phyloP scores from a whole-genome alignment of 1,140 invertebrate genomes.

The Psilanteris sp. region DNA sequence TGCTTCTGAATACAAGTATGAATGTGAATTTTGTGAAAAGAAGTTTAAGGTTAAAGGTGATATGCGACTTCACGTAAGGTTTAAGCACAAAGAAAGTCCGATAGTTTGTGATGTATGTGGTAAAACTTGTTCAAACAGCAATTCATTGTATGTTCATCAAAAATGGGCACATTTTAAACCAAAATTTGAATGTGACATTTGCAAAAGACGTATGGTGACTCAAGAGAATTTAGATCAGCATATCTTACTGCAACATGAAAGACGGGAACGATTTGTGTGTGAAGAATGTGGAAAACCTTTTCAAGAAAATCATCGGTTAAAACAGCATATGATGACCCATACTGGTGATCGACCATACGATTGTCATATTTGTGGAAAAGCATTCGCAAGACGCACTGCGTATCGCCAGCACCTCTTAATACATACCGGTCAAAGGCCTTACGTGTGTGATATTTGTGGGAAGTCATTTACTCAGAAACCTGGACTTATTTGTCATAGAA shows the following conservation, averaged over 20 bases:
- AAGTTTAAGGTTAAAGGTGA: slow-evolving; percentile 83
- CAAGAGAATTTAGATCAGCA: slow-evolving; percentile 79
- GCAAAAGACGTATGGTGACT: slow-evolving; percentile 77
- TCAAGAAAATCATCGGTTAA: slow-evolving; percentile 82
- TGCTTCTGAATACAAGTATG: slow-evolving; percentile 75
- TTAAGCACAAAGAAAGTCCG: slow-evolving; percentile 83
- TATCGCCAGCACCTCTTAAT: slow-evolving; percentile 86
- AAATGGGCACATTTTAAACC: slow-evolving; percentile 79
- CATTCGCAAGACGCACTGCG: slow-evolving; percentile 84
- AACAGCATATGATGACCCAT: slow-evolving; percentile 81
- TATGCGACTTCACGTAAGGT: slow-evolving; percentile 84
- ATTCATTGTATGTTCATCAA: slow-evolving; percentile 76
- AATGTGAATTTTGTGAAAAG: slow-evolving; percentile 79
- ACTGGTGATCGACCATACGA: slow-evolving; percentile 78
- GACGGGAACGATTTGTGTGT: slow-evolving; percentile 79
- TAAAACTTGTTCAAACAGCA: slow-evolving; percentile 79
- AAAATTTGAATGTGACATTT: slow-evolving; percentile 76
- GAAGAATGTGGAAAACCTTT: slow-evolving; percentile 82
- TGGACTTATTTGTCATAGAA: slow-evolving; percentile 77
- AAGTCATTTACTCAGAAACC: slow-evolving; percentile 79
- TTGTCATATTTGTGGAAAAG: slow-evolving; percentile 81
- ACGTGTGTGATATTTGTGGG: slow-evolving; percentile 79
- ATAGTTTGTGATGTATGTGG: slow-evolving; percentile 84
- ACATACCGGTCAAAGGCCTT: slow-evolving; percentile 87
- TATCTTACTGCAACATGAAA: slow-evolving; percentile 78